Evolutionary conservation across 2,797 vertebrate species (phyloP).

Genomic region (Helicolenus hilgendorfi): DNA sequence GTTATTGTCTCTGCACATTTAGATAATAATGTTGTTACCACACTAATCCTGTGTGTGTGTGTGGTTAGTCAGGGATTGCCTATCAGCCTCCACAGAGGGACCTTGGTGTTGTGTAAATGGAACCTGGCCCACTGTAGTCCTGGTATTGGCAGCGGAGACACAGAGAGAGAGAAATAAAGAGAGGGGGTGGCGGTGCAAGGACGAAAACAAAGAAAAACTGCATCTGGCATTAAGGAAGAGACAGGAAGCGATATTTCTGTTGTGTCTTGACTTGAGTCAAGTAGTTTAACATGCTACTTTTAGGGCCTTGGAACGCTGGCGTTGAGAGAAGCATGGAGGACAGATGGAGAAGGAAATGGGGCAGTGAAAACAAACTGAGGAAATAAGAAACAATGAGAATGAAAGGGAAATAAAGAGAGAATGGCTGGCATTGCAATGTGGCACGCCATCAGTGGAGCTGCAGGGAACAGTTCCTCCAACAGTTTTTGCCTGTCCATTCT

Average conservation of each 20-base stretch:
- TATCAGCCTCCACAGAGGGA: slow-evolving; percentile 41
- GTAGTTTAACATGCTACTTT: slow-evolving; percentile 48
- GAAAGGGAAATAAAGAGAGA: slow-evolving; percentile 33
- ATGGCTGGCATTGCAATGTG: slow-evolving; percentile 39
- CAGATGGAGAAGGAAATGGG: slow-evolving; percentile 62
- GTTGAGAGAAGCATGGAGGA: slow-evolving; percentile 26
- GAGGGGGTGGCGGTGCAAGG: background rate
- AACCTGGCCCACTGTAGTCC: slow-evolving; percentile 34
- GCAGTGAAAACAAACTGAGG: slow-evolving; percentile 29
- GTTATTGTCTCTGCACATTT: background rate
- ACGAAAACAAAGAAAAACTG: slow-evolving; percentile 47
- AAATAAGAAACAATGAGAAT: slow-evolving; percentile 46
- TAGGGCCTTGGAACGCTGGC: slow-evolving; percentile 30
- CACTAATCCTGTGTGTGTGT: background rate
- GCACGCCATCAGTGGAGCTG: slow-evolving; percentile 22
- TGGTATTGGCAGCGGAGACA: slow-evolving; percentile 28
- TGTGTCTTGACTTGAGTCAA: slow-evolving; percentile 49
- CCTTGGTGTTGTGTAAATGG: slow-evolving; percentile 59
- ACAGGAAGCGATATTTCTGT: slow-evolving; percentile 18
- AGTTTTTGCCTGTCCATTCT: slow-evolving; percentile 10
- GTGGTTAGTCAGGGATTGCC: slow-evolving; percentile 30
- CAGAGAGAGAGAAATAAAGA: background rate
- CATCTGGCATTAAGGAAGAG: slow-evolving; percentile 40
- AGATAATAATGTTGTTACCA: background rate
- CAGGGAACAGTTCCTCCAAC: slow-evolving; percentile 2